Evolutionary conservation across 2,113 vertebrate species (phyloP).

Genomic region (Pagrus major): DNA sequence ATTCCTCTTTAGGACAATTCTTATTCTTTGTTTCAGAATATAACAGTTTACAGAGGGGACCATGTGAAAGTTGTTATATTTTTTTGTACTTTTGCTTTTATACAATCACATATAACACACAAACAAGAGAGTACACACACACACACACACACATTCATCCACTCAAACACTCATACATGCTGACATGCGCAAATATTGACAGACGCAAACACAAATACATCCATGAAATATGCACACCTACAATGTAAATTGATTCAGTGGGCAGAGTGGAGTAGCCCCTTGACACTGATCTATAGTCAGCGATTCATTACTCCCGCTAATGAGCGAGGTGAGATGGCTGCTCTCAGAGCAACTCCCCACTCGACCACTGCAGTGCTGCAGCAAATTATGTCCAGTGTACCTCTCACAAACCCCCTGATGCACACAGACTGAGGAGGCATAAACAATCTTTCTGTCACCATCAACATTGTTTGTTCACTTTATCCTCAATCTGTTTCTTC

Average conservation of each 20-base stretch:
- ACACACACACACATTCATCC: background rate
- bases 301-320: slow-evolving; percentile 74
- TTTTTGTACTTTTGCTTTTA: no score
- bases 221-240: slow-evolving; percentile 3
- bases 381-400: slow-evolving; percentile 52
- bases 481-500: background rate
- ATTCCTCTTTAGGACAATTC: no score
- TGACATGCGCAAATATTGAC: slow-evolving; percentile 1
- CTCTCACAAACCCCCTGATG: slow-evolving; percentile 31
- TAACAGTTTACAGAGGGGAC: background rate
- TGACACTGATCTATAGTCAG: slow-evolving; percentile 74
- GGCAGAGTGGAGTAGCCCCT: slow-evolving; percentile 56
- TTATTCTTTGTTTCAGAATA: background rate
- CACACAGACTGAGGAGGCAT: slow-evolving; percentile 4
- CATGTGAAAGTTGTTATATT: background rate
- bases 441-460: slow-evolving; percentile 14
- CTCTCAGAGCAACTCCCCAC: slow-evolving; percentile 48
- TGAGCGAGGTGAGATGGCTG: slow-evolving; percentile 70
- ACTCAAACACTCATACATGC: background rate
- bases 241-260: slow-evolving; percentile 45
- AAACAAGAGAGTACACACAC: background rate
- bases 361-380: slow-evolving; percentile 61
- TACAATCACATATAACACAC: background rate
- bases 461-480: background rate
- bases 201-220: slow-evolving; percentile 7